A percentile compares a stretch with the other conserved stretches of the same genome.
Evolutionary conservation across 2,113 vertebrate species (phyloP).

Genomic region (Atherinomorus stipes): DNA sequence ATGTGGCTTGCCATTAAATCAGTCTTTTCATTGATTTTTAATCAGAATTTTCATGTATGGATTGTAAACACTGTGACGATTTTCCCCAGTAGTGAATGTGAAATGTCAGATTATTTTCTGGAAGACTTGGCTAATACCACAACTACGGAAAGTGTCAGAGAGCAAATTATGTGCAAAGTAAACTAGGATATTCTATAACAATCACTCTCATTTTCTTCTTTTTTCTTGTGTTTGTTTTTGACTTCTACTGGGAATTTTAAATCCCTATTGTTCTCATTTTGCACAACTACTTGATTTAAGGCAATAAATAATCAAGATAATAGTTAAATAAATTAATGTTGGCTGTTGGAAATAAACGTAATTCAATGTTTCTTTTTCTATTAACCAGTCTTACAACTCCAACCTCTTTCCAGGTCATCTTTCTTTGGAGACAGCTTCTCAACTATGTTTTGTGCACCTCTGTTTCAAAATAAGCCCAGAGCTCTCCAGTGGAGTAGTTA

Average conservation of each 20-base stretch:
- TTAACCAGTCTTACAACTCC: not conserved
- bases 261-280: not conserved
- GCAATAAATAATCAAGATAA: not conserved
- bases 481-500: conserved; percentile 15
- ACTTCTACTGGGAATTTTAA: too few species aligned
- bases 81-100: too few species aligned
- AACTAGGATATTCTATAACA: too few species aligned
- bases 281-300: not conserved
- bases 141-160: not conserved
- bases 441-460: conserved; percentile 3
- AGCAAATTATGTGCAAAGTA: not conserved
- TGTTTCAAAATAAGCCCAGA: not conserved
- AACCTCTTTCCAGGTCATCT: not conserved
- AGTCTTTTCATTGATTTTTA: too few species aligned
- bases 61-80: too few species aligned
- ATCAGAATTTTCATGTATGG: too few species aligned
- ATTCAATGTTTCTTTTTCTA: too few species aligned
- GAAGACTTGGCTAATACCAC: not conserved
- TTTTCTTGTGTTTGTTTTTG: too few species aligned
- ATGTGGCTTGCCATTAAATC: too few species aligned
- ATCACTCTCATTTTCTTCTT: too few species aligned
- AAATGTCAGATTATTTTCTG: too few species aligned
- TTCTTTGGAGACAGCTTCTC: not conserved
- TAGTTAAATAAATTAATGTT: not conserved
- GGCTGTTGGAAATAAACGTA: not conserved